Evolutionary conservation across 2,888 invertebrate genomes (phyloP), one percentile per base, ranked within the genome.

Genomic region (Melanchra persicariae): DNA sequence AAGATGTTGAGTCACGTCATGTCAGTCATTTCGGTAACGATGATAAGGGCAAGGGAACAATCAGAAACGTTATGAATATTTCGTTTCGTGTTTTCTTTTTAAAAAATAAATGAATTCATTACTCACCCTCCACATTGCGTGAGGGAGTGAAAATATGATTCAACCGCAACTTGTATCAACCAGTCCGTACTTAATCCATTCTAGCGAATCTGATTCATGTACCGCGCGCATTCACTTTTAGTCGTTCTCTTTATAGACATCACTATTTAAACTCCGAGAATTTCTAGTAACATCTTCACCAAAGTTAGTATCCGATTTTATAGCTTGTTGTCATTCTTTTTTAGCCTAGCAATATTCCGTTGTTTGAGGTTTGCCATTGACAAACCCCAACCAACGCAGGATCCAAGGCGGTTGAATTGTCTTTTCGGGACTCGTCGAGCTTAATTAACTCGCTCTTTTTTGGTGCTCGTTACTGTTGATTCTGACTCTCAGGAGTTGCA

Each of bases 81-180:
- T 37, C 10, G 9, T n/a, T n/a, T n/a, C 45, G 45, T n/a, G n/a
- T n/a, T 47, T 47, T 47, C 9, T n/a, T 8, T 8, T 8, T 19
- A 19, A 19, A 6, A 8, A 6, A 8, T 7, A 45, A 7, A 19
- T 19, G 45, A 19, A 45, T 45, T 19, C 1, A n/a, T 55, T 55
- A 58, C 37, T 37, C 62, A 37, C 24, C 57, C 57, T 63, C 17
- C 37, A 37, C 15, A 40, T 40, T 26, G 9, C n/a, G 30, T 30
- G 3, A 55, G 34, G 17, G 34, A 6, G 30, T 9, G 1, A 9
- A 17, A n/a, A 34, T 15, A 34, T 65, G 75, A 74, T 40, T 74
- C 52, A 49, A 15, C n/a, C 7, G 3, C 24, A 51, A 66, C 75
- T 65, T 24, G 47, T 43, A 10, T 34, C 17, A 43, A 64, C 65